Base-by-base conservation (phyloP, 2,888 invertebrate species). In the Tuberolachnus salignus region DNA sequence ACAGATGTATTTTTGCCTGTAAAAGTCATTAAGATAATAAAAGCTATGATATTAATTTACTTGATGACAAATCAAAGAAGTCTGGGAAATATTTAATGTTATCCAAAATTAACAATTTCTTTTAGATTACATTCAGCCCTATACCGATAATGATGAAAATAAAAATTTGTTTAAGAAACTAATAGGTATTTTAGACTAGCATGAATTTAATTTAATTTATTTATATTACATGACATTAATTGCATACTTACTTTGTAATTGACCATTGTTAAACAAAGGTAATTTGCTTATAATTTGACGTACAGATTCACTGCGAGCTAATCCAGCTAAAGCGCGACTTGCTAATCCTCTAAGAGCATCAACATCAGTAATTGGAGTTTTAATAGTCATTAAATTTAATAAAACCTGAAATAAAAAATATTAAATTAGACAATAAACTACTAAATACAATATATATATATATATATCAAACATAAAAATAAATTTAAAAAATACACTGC, bases 291-390 rank as follows among this genome's bases (percentile, higher is more conserved):
- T 92, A 84, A 98, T 98, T 87, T 98, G 98, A 8, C 94, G 87
- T 2, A 98, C 94, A 70, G 94, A 94, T 85, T 95, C 94, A 78
- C 94, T 95, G n/a, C 98, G 89, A 0, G 97, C 94, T 49, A 99
- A 88, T 0, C 98, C 98, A 46, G 95, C 94, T 64, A 98, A 87
- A 6, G 97, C 97, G 83, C 93, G 89, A 85, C 98, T 98, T 0
- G 98, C 97, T 83, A 98, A 88, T 4, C 95, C 95, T 70, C 98
- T 89, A 83, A 99, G 92, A 55, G 93, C 91, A 86, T 99, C 98
- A 19, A 98, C 98, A 87, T 98, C 98, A 1, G 97, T 97, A 80
- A 98, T 94, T 0, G 98, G 98, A 0, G 93, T 92, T 87, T 97
- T 97, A 16, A 93, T 91, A 87, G 92, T 92, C 91, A 98, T 92